phyloP scores from a whole-genome alignment of 2,797 vertebrate genomes.

The Aulostomus chinensis region DNA sequence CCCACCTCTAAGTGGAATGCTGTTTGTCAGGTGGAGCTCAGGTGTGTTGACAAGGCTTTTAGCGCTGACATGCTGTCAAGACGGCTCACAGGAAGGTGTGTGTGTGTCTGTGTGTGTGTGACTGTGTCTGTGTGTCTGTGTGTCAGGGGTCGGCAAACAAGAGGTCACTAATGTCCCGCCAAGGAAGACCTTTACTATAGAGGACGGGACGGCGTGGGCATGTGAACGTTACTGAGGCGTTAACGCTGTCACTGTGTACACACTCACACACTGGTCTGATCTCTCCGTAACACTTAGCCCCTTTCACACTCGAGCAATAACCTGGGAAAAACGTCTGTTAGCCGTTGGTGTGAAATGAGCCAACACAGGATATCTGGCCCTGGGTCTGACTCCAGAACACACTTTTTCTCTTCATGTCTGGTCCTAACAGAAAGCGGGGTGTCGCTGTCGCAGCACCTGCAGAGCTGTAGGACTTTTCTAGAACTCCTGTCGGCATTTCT shows the following conservation, averaged over 20 bases:
- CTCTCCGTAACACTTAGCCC: slow-evolving; percentile 36
- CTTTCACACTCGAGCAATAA: slow-evolving; percentile 50
- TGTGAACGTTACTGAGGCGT: slow-evolving; percentile 66
- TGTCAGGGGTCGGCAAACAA: slow-evolving; percentile 54
- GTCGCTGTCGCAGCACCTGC: too few species aligned
- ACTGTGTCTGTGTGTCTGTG: slow-evolving; percentile 37
- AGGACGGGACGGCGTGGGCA: slow-evolving; percentile 51
- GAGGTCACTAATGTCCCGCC: slow-evolving; percentile 66
- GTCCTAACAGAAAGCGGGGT: too few species aligned
- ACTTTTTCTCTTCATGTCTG: too few species aligned
- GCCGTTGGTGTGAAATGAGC: slow-evolving; percentile 20
- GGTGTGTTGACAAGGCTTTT: slow-evolving; percentile 78
- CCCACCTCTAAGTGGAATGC: slow-evolving; percentile 63
- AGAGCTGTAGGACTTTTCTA: too few species aligned
- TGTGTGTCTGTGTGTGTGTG: slow-evolving; percentile 35
- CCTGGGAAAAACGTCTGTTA: slow-evolving; percentile 34
- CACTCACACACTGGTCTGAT: slow-evolving; percentile 25
- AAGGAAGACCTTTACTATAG: slow-evolving; percentile 33
- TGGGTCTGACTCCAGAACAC: too few species aligned
- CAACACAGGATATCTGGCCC: slow-evolving; percentile 7
- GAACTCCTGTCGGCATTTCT: too few species aligned
- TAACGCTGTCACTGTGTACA: slow-evolving; percentile 39
- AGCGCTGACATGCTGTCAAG: slow-evolving; percentile 69
- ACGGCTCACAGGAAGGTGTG: slow-evolving; percentile 59
- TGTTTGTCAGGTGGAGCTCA: slow-evolving; percentile 75